These are phyloP conservation scores for Chlamydotis undulata DNA, from an alignment of 2,113 vertebrate species.

Conservation along the genomic window DNA sequence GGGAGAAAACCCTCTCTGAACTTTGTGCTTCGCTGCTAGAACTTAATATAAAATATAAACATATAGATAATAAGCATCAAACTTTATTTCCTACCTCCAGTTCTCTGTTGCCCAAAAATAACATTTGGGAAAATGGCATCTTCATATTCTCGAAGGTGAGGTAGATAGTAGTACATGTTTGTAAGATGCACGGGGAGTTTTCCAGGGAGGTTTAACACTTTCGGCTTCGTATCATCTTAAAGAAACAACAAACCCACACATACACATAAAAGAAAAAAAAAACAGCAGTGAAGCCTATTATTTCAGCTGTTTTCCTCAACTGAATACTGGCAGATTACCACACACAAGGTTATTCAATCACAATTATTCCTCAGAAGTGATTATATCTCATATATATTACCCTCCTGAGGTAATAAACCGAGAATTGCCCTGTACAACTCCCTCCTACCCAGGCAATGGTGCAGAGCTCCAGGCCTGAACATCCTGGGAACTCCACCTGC, in stretches of 20 bases:
- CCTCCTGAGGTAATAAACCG: background rate
- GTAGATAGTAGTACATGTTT: conserved; percentile 78
- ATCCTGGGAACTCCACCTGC: background rate
- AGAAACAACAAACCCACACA: background rate
- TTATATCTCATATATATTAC: background rate
- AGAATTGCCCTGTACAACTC: background rate
- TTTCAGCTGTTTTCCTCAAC: background rate
- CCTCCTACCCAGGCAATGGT: fast-evolving
- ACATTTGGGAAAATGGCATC: conserved; percentile 77
- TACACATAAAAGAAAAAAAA: background rate
- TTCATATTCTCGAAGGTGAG: conserved; percentile 77
- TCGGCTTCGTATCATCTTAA: conserved; percentile 57
- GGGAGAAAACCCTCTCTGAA: background rate
- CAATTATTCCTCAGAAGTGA: background rate
- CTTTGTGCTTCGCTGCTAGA: background rate
- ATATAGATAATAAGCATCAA: background rate
- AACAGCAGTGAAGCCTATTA: background rate
- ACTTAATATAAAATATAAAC: background rate
- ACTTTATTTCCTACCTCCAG: conserved; percentile 75
- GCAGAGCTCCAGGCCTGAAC: background rate
- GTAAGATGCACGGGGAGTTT: conserved; percentile 19
- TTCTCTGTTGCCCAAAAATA: conserved; percentile 77
- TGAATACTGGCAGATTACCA: background rate
- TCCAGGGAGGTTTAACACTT: background rate
- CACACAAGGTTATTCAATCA: background rate